A percentile compares a stretch with the other conserved stretches of the same genome.
phyloP scores from a whole-genome alignment of 1,140 invertebrate genomes.

The Uloborus diversus region DNA sequence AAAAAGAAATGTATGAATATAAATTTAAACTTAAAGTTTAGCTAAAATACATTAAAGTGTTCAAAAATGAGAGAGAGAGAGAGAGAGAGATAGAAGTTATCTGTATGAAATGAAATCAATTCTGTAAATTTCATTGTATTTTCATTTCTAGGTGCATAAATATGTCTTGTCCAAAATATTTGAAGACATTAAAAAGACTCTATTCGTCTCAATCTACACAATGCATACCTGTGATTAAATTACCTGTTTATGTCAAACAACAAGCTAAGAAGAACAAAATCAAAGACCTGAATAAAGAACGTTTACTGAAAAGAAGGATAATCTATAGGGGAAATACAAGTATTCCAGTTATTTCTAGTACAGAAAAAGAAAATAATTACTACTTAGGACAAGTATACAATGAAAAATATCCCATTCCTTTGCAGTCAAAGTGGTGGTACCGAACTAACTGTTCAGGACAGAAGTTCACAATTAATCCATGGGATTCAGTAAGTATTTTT shows the following conservation, averaged over 20 bases:
- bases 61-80: too few relatives aligned
- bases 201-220: not conserved
- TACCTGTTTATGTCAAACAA: constrained; percentile 57
- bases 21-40: too few relatives aligned
- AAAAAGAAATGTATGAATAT: too few relatives aligned
- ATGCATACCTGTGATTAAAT: constrained; percentile 55
- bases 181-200: too few relatives aligned
- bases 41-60: too few relatives aligned
- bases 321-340: constrained; percentile 38
- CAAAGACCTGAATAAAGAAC: constrained; percentile 8
- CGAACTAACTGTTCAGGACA: constrained; percentile 55
- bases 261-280: constrained; percentile 40
- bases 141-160: too few relatives aligned
- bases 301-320: not conserved
- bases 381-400: constrained; percentile 58
- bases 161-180: too few relatives aligned
- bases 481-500: not conserved
- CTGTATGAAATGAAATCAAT: too few relatives aligned
- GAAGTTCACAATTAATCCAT: constrained; percentile 48
- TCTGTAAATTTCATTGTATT: too few relatives aligned
- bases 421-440: constrained; percentile 56
- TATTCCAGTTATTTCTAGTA: constrained; percentile 54
- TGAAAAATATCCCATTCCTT: constrained; percentile 47
- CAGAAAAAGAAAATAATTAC: constrained; percentile 55
- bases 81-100: too few relatives aligned